Conservation (phyloP, 1,140 invertebrate genomes). For the Cylas formicarius region DNA sequence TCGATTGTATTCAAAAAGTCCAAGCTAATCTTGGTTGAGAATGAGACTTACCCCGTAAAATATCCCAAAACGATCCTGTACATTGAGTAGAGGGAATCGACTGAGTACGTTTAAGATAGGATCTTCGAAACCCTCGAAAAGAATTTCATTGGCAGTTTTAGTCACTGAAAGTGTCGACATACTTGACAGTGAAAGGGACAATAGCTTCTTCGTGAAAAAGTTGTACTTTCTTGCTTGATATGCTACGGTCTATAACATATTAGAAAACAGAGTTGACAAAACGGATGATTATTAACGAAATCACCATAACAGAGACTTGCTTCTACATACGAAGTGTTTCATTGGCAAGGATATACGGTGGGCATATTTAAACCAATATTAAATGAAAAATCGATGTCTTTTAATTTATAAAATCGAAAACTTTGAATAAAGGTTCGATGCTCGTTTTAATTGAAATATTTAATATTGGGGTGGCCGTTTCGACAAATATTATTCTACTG, state of each 20-base stretch:
- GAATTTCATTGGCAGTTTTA: constrained; percentile 61
- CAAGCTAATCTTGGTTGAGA: too few relatives aligned
- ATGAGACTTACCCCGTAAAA: constrained; percentile 64
- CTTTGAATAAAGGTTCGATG: too few relatives aligned
- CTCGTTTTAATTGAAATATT: too few relatives aligned
- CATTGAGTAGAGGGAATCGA: constrained; percentile 45
- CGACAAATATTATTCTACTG: too few relatives aligned
- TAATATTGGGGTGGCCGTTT: too few relatives aligned
- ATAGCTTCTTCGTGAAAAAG: constrained; percentile 43
- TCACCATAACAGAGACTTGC: too few relatives aligned
- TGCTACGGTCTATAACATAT: constrained; percentile 67
- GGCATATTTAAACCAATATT: too few relatives aligned
- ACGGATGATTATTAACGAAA: constrained; percentile 7
- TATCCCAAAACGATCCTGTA: constrained; percentile 64
- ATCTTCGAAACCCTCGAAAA: constrained; percentile 73
- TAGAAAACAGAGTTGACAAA: constrained; percentile 27
- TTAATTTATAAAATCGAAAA: too few relatives aligned
- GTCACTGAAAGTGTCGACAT: constrained; percentile 46
- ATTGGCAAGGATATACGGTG: too few relatives aligned
- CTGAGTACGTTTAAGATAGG: constrained; percentile 57
- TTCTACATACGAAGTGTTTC: too few relatives aligned
- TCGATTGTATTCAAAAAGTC: too few relatives aligned
- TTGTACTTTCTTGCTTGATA: constrained; percentile 52
- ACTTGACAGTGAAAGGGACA: constrained; percentile 25
- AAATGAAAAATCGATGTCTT: too few relatives aligned